Evolutionary conservation across 2,113 vertebrate species (phyloP).

Genomic region (Pteropus alecto): DNA sequence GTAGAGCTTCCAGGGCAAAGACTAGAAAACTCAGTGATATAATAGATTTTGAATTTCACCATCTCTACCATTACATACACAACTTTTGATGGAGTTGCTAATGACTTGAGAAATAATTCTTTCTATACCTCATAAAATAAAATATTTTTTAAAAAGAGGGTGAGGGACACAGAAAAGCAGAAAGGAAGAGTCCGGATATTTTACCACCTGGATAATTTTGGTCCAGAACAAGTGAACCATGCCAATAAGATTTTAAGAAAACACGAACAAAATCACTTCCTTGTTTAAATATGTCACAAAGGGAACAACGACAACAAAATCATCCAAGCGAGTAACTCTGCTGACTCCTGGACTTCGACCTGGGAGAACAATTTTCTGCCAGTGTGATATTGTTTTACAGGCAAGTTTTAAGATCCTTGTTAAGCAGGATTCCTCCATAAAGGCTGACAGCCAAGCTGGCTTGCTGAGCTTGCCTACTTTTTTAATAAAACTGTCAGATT

Average conservation of each 20-base stretch:
- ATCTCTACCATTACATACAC: neutral
- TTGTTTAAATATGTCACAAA: neutral
- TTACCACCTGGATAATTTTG: neutral
- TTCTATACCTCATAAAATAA: neutral
- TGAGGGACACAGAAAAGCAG: neutral
- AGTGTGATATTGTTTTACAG: neutral
- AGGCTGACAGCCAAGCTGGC: conserved; percentile 34
- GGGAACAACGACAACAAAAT: neutral
- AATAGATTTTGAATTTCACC: neutral
- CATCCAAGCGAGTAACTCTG: neutral
- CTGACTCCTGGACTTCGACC: neutral
- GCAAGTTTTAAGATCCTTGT: conserved; percentile 31
- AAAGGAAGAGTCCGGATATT: neutral
- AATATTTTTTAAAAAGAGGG: neutral
- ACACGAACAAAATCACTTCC: neutral
- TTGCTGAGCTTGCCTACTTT: conserved; percentile 69
- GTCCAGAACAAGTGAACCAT: neutral
- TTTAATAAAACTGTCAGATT: conserved; percentile 87
- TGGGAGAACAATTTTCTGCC: conserved; percentile 27
- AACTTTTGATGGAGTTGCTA: neutral
- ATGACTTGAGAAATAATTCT: neutral
- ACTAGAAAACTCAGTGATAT: neutral
- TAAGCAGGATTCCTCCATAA: conserved; percentile 55
- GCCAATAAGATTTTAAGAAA: conserved; percentile 9
- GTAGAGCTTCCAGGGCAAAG: neutral